These are phyloP conservation scores for Drosophila niveifrons DNA, from an alignment of 2,888 invertebrate species.

Conservation along the genomic window DNA sequence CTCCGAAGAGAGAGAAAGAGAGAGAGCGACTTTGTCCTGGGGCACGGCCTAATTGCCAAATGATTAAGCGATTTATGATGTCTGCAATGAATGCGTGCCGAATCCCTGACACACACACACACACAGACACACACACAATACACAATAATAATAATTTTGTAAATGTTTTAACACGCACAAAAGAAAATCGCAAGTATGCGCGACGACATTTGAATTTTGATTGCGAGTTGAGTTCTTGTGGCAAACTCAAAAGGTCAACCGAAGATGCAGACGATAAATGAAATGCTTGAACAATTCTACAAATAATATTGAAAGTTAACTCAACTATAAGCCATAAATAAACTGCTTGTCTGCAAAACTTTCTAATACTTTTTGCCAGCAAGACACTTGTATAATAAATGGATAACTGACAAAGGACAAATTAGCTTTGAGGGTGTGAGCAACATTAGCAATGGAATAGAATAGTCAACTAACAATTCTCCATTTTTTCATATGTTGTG, in stretches of 20 bases:
- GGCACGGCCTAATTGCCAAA: constrained; percentile 84
- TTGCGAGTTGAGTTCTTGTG: constrained; percentile 20
- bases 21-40: constrained; percentile 39
- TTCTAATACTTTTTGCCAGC: not conserved
- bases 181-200: constrained; percentile 41
- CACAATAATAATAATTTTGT: constrained; percentile 67
- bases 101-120: constrained; percentile 48
- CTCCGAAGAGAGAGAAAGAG: constrained; percentile 4
- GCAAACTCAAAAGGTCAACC: constrained; percentile 54
- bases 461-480: not conserved
- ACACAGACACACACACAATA: constrained; percentile 45
- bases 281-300: constrained; percentile 20
- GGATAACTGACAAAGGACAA: not conserved
- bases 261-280: constrained; percentile 20
- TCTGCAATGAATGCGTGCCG: constrained; percentile 77
- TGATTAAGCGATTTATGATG: constrained; percentile 86
- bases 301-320: constrained; percentile 7
- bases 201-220: constrained; percentile 45
- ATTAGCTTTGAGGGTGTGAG: not conserved
- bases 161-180: constrained; percentile 76
- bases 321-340: constrained; percentile 13
- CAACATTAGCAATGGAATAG: not conserved
- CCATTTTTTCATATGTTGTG: too few relatives aligned
- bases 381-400: not conserved
- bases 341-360: not conserved